These are phyloP conservation scores for Pheucticus melanocephalus DNA, from an alignment of 2,113 vertebrate species.

Conservation along the genomic window DNA sequence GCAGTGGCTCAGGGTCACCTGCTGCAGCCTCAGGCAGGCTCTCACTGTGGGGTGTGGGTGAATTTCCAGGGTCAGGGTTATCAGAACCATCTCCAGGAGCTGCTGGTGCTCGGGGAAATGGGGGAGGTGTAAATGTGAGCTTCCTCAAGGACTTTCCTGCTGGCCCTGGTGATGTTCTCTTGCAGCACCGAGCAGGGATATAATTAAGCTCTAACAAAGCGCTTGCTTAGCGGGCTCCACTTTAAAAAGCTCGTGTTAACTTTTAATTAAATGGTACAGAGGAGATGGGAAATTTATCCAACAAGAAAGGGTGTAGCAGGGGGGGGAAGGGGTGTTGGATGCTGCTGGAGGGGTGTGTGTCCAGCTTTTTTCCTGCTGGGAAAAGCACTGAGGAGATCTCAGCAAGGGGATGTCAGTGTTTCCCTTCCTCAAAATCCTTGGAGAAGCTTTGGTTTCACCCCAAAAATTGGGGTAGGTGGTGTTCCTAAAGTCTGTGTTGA, in stretches of 20 bases:
- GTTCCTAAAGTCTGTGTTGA: not conserved
- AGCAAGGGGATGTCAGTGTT: not conserved
- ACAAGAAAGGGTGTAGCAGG: not conserved
- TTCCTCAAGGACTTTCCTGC: constrained; percentile 41
- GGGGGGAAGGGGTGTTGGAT: not conserved
- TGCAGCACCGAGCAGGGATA: not conserved
- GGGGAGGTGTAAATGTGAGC: constrained; percentile 23
- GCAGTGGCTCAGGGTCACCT: not conserved
- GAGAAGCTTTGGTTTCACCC: not conserved
- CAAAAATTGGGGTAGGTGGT: not conserved
- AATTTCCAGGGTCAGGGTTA: not conserved
- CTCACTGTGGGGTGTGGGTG: accelerated
- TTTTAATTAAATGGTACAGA: constrained; percentile 34
- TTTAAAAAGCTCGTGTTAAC: not conserved
- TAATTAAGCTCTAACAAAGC: constrained; percentile 53
- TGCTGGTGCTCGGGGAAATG: not conserved
- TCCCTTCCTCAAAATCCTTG: not conserved
- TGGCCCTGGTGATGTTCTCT: not conserved
- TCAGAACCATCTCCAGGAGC: constrained; percentile 9
- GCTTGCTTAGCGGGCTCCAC: not conserved
- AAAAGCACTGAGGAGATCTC: not conserved
- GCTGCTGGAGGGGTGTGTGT: not conserved
- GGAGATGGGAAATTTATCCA: not conserved
- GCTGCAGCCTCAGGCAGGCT: not conserved
- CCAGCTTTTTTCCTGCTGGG: not conserved